These are phyloP conservation scores for Papilio elwesi DNA, from an alignment of 2,888 invertebrate species.

Conservation along the genomic window DNA sequence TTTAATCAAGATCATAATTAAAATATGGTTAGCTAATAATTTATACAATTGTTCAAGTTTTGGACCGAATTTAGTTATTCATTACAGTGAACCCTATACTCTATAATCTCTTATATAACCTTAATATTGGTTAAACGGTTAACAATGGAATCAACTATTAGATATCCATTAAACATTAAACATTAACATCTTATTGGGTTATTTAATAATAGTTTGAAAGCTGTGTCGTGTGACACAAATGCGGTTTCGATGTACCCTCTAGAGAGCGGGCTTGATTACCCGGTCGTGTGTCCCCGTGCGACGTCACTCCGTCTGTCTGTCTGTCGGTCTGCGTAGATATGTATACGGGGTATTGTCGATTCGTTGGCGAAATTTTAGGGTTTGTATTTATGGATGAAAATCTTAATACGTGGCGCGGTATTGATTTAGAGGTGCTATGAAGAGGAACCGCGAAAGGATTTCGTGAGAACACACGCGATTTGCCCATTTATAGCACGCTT, in stretches of 20 bases:
- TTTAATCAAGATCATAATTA: too few species aligned
- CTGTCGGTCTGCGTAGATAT: conserved; percentile 12
- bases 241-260: conserved; percentile 68
- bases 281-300: conserved; percentile 50
- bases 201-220: neutral
- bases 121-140: too few species aligned
- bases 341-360: conserved; percentile 8
- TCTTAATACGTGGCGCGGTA: neutral
- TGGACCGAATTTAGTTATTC: too few species aligned
- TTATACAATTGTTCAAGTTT: too few species aligned
- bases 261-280: conserved; percentile 62
- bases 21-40: too few species aligned
- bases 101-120: too few species aligned
- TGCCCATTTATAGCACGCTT: too few species aligned
- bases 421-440: neutral
- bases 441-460: too few species aligned
- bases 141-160: neutral
- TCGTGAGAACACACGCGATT: too few species aligned
- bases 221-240: conserved; percentile 61
- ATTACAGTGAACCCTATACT: too few species aligned
- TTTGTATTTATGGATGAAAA: conserved; percentile 1
- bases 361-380: neutral
- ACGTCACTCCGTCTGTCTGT: conserved; percentile 47
- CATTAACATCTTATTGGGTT: conserved; percentile 29
- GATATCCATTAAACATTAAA: neutral